A percentile compares a stretch with the other conserved stretches of the same genome.
phyloP scores from a whole-genome alignment of 2,888 invertebrate genomes.

The Parelbella ahira region DNA sequence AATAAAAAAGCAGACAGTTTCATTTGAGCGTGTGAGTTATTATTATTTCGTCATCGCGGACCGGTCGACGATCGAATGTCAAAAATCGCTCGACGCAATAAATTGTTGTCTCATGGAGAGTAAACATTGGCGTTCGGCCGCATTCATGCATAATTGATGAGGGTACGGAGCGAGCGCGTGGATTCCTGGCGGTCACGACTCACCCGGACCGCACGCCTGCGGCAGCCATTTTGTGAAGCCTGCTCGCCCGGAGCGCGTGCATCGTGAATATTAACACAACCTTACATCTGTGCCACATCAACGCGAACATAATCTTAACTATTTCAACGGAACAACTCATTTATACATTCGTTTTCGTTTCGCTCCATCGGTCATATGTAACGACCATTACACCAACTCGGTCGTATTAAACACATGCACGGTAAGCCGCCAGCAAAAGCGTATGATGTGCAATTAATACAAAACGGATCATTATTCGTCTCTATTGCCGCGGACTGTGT shows the following conservation, averaged over 20 bases:
- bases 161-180: conserved; percentile 68
- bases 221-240: conserved; percentile 77
- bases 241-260: conserved; percentile 58
- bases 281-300: conserved; percentile 22
- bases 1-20: conserved; percentile 9
- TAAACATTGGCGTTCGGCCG: conserved; percentile 75
- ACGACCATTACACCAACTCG: conserved; percentile 39
- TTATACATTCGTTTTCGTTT: conserved; percentile 47
- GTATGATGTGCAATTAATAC: conserved; percentile 65
- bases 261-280: conserved; percentile 66
- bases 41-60: conserved; percentile 56
- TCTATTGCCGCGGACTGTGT: conserved; percentile 67
- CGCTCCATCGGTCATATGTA: conserved; percentile 50
- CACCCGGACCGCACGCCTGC: conserved; percentile 57
- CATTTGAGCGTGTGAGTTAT: conserved; percentile 7
- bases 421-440: conserved; percentile 48
- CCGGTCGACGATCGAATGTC: conserved; percentile 66
- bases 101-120: conserved; percentile 76
- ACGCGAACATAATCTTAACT: conserved; percentile 14
- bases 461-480: conserved; percentile 69
- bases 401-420: conserved; percentile 20
- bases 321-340: no score
- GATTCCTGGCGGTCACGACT: conserved; percentile 77
- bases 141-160: conserved; percentile 80
- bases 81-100: conserved; percentile 77